Evolutionary conservation across 2,113 vertebrate species (phyloP).

Genomic region (Mormyrus iriodes): DNA sequence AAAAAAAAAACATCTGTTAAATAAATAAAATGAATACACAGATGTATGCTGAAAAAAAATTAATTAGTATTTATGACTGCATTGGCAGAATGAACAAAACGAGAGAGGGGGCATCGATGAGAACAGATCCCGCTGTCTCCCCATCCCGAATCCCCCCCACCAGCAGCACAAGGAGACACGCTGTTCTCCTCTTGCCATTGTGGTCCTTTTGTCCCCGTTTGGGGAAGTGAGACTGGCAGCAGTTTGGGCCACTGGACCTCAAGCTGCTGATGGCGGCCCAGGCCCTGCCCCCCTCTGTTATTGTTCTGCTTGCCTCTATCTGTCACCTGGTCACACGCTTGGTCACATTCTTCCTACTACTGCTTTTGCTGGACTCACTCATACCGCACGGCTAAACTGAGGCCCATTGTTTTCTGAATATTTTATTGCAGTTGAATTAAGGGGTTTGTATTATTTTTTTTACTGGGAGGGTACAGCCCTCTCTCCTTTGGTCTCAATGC

Average conservation of each 20-base stretch:
- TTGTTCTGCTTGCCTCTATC: background rate
- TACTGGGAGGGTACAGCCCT: background rate
- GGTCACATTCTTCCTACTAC: background rate
- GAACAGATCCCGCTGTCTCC: too few species aligned
- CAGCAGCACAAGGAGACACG: background rate
- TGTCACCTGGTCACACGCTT: background rate
- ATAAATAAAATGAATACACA: background rate
- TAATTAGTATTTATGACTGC: background rate
- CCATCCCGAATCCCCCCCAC: too few species aligned
- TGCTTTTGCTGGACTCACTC: background rate
- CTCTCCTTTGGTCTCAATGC: background rate
- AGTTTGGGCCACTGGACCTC: background rate
- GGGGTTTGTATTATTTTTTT: background rate
- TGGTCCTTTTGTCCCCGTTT: background rate
- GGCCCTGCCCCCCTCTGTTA: background rate
- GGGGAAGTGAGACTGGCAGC: background rate
- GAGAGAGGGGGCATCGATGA: too few species aligned
- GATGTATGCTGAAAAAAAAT: background rate
- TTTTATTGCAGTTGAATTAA: background rate
- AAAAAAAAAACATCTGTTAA: background rate
- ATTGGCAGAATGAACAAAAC: too few species aligned
- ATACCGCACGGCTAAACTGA: background rate
- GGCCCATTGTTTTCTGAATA: background rate
- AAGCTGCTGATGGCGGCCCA: background rate
- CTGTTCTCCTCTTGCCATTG: background rate